Evolutionary conservation across 2,888 invertebrate species (phyloP).

Genomic region (Dicycla oo): DNA sequence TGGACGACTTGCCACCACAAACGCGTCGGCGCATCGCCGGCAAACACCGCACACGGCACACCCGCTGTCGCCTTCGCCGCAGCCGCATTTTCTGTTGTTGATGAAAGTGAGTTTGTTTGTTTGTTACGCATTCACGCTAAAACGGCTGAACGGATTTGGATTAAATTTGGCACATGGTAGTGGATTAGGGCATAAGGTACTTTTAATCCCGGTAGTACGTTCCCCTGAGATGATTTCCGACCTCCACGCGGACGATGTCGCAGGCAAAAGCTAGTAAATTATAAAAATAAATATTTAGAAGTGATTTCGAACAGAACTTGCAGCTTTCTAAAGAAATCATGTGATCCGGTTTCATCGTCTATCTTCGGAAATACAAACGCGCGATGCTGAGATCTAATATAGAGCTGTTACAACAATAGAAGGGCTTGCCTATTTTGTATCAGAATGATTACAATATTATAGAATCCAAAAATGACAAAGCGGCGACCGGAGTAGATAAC

Average conservation of each 20-base stretch:
- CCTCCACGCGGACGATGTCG: too few relatives aligned
- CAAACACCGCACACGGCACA: constrained; percentile 98
- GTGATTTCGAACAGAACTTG: neutral
- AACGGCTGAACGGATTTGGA: too few relatives aligned
- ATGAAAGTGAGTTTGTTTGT: too few relatives aligned
- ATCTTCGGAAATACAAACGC: neutral
- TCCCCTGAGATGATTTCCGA: too few relatives aligned
- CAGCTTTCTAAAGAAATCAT: neutral
- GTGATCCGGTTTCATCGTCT: neutral
- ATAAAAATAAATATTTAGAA: neutral
- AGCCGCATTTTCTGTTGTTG: constrained; percentile 95
- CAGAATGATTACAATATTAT: neutral
- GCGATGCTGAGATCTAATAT: neutral
- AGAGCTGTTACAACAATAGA: neutral
- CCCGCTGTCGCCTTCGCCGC: constrained; percentile 98
- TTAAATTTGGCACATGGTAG: too few relatives aligned
- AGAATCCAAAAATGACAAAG: neutral
- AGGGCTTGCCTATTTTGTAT: neutral
- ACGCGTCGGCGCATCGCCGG: constrained; percentile 94
- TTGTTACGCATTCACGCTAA: too few relatives aligned
- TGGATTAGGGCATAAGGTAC: too few relatives aligned
- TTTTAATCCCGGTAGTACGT: too few relatives aligned
- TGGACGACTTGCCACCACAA: constrained; percentile 57
- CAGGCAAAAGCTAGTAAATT: too few relatives aligned
- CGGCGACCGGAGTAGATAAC: neutral